phyloP scores from a whole-genome alignment of 2,113 vertebrate genomes.

The Microcebus jonahi region DNA sequence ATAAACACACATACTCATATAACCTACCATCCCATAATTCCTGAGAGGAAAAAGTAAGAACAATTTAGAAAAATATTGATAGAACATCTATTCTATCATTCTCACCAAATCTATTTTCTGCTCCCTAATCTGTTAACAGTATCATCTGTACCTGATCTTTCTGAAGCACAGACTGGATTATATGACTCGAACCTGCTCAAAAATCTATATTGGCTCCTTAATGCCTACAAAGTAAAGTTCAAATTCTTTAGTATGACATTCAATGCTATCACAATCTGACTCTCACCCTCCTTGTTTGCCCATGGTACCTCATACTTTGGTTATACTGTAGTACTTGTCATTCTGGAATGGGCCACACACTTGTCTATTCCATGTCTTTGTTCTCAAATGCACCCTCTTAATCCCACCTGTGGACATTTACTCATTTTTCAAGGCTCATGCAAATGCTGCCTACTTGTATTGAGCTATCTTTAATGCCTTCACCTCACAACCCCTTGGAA shows the following conservation, averaged over 20 bases:
- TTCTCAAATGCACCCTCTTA: not conserved
- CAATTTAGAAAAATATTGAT: slow-evolving; percentile 37
- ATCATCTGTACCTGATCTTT: not conserved
- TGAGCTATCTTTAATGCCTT: not conserved
- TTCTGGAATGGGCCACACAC: not conserved
- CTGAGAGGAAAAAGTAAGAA: not conserved
- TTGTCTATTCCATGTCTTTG: not conserved
- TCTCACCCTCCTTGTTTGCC: not conserved
- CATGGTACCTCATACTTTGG: not conserved
- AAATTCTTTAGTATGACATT: not conserved
- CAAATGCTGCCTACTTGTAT: not conserved
- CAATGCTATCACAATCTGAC: not conserved
- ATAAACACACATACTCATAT: not conserved
- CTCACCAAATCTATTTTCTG: slow-evolving; percentile 10
- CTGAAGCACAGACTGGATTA: not conserved
- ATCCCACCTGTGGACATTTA: not conserved
- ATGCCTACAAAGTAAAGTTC: not conserved
- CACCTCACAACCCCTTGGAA: not conserved
- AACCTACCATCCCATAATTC: not conserved
- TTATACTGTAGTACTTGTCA: not conserved
- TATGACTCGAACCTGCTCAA: not conserved
- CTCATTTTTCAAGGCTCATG: slow-evolving; percentile 1
- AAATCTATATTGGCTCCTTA: not conserved
- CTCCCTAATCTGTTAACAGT: slow-evolving; percentile 17
- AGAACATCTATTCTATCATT: slow-evolving; percentile 20